Percentiles rank a stretch among this genome's conserved stretches.
Conservation (phyloP, 2,797 vertebrate genomes). For the Xiphophorus birchmanni region DNA sequence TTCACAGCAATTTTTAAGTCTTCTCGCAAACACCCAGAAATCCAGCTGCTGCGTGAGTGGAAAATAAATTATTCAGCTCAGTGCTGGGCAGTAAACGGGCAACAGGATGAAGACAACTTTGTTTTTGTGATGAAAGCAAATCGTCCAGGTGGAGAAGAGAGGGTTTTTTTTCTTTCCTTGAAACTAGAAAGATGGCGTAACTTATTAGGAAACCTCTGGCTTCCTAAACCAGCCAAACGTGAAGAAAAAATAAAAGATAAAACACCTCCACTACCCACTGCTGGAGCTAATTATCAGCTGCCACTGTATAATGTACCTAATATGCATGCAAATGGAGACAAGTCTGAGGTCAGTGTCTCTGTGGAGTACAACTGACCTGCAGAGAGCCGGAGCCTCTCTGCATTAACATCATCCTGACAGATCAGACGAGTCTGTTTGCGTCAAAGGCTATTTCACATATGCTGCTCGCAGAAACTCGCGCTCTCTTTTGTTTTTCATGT, state of each 20-base stretch:
- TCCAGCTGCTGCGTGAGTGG: conserved; percentile 29
- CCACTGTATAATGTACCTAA: conserved; percentile 42
- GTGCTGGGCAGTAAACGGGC: conserved; percentile 9
- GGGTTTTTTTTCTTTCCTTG: background rate
- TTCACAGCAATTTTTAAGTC: conserved; percentile 41
- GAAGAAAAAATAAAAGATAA: conserved; percentile 1
- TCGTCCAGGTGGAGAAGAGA: background rate
- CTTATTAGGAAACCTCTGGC: conserved; percentile 41
- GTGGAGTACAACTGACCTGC: conserved; percentile 27
- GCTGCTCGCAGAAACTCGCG: conserved; percentile 29
- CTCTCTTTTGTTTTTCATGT: background rate
- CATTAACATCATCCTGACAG: conserved; percentile 57
- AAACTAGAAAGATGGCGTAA: conserved; percentile 1
- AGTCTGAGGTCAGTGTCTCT: conserved; percentile 46
- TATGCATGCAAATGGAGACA: conserved; percentile 46
- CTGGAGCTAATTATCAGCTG: conserved; percentile 55
- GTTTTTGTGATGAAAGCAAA: background rate
- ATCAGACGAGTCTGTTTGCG: conserved; percentile 44
- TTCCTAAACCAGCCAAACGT: conserved; percentile 29
- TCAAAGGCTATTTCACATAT: conserved; percentile 43
- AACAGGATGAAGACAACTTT: background rate
- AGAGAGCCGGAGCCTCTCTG: conserved; percentile 9
- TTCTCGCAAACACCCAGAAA: conserved; percentile 58
- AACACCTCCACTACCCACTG: conserved; percentile 4
- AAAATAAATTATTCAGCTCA: conserved; percentile 46